These are phyloP conservation scores for Onychorhynchus coronatus DNA, from an alignment of 2,113 vertebrate species.

Conservation along the genomic window DNA sequence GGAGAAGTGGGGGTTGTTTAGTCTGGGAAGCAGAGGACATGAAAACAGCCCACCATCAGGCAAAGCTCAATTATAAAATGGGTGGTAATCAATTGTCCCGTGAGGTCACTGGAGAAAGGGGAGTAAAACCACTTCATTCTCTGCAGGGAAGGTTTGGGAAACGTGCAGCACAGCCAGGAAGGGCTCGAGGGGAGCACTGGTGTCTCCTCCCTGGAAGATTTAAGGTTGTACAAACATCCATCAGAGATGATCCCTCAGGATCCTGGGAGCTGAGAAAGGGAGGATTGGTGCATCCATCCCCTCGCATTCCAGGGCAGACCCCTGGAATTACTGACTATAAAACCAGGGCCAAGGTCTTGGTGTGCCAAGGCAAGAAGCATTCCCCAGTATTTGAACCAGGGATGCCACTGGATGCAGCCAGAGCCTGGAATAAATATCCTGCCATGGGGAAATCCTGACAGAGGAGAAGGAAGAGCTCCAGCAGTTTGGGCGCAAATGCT, in stretches of 20 bases:
- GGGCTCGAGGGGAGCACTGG: background rate
- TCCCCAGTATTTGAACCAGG: background rate
- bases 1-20: background rate
- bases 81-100: background rate
- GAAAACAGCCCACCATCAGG: background rate
- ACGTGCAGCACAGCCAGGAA: background rate
- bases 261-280: background rate
- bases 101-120: background rate
- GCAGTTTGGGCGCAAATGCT: background rate
- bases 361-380: background rate
- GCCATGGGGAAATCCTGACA: fast-evolving
- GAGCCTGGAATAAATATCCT: background rate
- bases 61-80: background rate
- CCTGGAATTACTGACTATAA: background rate
- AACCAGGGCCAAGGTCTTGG: background rate
- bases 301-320: background rate
- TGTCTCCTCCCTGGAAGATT: background rate
- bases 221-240: background rate
- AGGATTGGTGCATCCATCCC: background rate
- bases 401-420: background rate
- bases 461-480: background rate
- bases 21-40: background rate
- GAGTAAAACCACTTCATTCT: background rate
- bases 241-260: background rate
- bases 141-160: background rate